phyloP scores from a whole-genome alignment of 2,888 invertebrate genomes.

The Schizotus pectinicornis region DNA sequence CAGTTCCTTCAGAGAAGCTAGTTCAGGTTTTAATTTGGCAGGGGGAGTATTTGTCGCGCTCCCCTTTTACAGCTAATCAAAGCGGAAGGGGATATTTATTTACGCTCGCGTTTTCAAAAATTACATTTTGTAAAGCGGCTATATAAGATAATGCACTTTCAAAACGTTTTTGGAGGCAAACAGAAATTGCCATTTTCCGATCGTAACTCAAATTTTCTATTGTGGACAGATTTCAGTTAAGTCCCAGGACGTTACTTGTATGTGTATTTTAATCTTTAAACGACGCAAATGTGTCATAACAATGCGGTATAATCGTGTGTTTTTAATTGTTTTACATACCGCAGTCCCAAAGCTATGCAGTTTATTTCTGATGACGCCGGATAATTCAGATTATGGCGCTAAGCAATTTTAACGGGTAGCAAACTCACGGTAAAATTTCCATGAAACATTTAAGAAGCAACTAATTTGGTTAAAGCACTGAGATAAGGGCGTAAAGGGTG shows the following conservation, averaged over 20 bases:
- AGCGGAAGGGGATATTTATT: neutral
- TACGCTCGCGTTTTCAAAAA: neutral
- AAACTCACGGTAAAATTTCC: slow-evolving; percentile 23
- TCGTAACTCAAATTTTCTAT: no score
- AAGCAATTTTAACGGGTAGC: slow-evolving; percentile 13
- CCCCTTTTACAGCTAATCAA: neutral
- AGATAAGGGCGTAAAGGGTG: slow-evolving; percentile 26
- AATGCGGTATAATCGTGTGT: neutral
- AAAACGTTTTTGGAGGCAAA: neutral
- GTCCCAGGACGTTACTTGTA: no score
- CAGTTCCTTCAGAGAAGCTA: neutral
- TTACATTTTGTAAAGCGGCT: neutral
- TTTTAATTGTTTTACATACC: slow-evolving; percentile 9
- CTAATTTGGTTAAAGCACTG: slow-evolving; percentile 28
- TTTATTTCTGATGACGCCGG: slow-evolving; percentile 14
- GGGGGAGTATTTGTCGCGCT: neutral
- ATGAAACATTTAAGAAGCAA: slow-evolving; percentile 32
- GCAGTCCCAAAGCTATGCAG: slow-evolving; percentile 3
- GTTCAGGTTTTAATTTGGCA: neutral
- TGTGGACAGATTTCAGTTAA: no score
- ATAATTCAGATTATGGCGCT: slow-evolving; percentile 17
- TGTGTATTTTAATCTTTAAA: no score
- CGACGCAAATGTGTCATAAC: no score
- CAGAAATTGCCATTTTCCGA: no score
- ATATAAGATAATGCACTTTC: neutral